Conservation (phyloP, 2,888 invertebrate genomes). For the Torymus auratus region DNA sequence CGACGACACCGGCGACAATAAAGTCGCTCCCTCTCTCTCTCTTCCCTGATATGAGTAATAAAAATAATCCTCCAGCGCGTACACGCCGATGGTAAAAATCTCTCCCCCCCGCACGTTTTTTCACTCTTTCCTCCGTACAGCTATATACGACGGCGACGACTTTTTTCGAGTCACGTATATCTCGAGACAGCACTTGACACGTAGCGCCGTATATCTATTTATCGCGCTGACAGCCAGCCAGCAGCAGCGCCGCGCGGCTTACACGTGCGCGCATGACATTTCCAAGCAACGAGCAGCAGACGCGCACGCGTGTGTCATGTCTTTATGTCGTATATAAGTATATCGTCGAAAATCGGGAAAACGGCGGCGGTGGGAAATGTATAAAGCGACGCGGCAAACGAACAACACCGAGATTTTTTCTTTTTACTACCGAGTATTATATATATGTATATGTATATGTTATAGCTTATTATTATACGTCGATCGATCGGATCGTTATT, state of each 20-base stretch:
- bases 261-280: constrained; percentile 15
- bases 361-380: too few relatives aligned
- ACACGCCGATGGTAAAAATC: constrained; percentile 3
- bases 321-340: too few relatives aligned
- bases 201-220: constrained; percentile 61
- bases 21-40: too few relatives aligned
- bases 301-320: too few relatives aligned
- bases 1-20: too few relatives aligned
- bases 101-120: constrained; percentile 1
- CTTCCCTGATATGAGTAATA: constrained; percentile 14
- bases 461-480: too few relatives aligned
- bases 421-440: too few relatives aligned
- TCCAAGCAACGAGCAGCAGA: neutral
- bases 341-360: too few relatives aligned
- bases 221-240: constrained; percentile 42
- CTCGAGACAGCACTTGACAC: constrained; percentile 60
- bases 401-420: too few relatives aligned
- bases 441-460: too few relatives aligned
- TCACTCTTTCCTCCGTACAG: neutral
- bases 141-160: neutral
- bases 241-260: neutral
- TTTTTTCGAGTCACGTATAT: constrained; percentile 62
- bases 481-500: neutral
- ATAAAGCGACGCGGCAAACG: too few relatives aligned
- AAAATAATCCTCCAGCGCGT: neutral